A percentile compares a stretch with the other conserved stretches of the same genome.
These are phyloP conservation scores for Somateria mollissima DNA, from an alignment of 2,797 vertebrate species.

Conservation along the genomic window DNA sequence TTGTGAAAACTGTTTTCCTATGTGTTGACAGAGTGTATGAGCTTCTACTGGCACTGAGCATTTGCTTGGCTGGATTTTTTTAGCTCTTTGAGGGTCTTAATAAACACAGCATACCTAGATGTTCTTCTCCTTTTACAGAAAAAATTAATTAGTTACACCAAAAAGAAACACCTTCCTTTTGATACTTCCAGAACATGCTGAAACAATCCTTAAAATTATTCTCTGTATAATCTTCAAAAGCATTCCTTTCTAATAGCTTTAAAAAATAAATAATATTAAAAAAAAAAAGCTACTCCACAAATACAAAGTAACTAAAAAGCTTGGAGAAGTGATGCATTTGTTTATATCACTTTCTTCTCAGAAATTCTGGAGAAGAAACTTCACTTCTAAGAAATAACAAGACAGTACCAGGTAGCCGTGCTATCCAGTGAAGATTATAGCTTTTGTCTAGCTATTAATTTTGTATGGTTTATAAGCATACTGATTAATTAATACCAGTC, in stretches of 20 bases:
- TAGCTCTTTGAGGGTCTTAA: background rate
- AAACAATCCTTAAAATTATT: constrained; percentile 7
- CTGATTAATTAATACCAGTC: background rate
- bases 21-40: background rate
- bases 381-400: background rate
- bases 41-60: background rate
- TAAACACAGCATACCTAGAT: background rate
- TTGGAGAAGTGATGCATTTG: background rate
- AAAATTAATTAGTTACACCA: background rate
- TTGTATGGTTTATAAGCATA: background rate
- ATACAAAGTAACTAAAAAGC: background rate
- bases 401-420: background rate
- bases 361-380: background rate
- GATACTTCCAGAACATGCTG: background rate
- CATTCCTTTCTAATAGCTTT: constrained; percentile 1
- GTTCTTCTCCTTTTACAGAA: background rate
- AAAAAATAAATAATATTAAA: background rate
- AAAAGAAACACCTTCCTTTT: background rate
- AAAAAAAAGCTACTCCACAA: background rate
- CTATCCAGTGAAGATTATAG: background rate
- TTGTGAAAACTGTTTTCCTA: background rate
- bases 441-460: background rate
- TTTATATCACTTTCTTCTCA: background rate
- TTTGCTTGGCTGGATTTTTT: background rate
- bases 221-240: constrained; percentile 7